Evolutionary conservation across 2,888 invertebrate genomes (phyloP), one percentile per base, ranked within the genome.

Genomic region (Zelleria hepariella): DNA sequence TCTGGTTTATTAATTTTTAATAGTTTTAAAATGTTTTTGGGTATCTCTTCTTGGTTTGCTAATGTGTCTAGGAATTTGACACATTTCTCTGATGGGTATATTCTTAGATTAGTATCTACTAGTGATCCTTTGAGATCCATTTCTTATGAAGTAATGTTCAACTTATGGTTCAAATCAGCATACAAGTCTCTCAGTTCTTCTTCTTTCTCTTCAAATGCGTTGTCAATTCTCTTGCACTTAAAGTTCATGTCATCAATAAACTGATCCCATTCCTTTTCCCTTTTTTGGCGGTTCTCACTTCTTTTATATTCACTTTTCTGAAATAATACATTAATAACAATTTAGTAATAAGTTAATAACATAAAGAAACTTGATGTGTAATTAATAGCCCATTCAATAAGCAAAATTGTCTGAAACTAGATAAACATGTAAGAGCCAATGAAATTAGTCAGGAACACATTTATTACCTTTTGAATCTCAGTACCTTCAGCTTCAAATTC

Each of bases 221-320:
- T 91, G 71, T 96, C 94, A 66, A 96, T 93, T 75, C 93, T 91
- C 66, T 91, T 87, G 77, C 94, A 95, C 70, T 93, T 93, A 66
- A 92, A 91, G 71, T 93, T 93, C 85, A 96, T 93, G 79, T 94
- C 93, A 89, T 93, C 93, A 79, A 95, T 92, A 73, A 96, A 95
- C 64, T 90, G 90, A 69, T 93, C 90, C 93, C 94, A 95, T 78
- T 94, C 92, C 58, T 80, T 81, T 66, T 80, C 73, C 54, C 88
- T 77, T 62, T 76, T 80, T 52, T 77, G 74, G 60, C 70, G 72
- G 48, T 86, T 84, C 63, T 75, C 75, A 62, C 65, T 65, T 64
- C 72, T 66, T 61, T 73, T 83, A 61, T 75, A 64, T 60, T 77
- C 74, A 68, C 65, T 67, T 20, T 62, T 62, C 85, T 86, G 66